Evolutionary conservation across 2,888 invertebrate genomes (phyloP), one percentile per base, ranked within the genome.

Genomic region (Eustalomyia histrio): DNA sequence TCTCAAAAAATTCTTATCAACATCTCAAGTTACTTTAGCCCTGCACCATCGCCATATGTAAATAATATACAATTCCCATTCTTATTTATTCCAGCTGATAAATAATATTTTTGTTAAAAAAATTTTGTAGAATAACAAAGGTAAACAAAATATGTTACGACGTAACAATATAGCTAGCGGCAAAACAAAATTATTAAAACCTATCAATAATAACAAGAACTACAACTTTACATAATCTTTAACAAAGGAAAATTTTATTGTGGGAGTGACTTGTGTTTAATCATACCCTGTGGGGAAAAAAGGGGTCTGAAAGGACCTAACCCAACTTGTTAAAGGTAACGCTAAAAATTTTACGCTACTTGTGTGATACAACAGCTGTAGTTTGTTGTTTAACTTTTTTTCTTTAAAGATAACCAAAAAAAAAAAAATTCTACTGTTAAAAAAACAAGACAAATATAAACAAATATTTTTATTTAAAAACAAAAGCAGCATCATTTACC

Each of bases 261-360:
- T 68, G 67, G 67, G 67, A 68, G 67, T 68, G 67, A 39, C 18
- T n/a, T n/a, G n/a, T n/a, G n/a, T n/a, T n/a, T n/a, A n/a, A n/a
- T n/a, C n/a, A n/a, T n/a, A n/a, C n/a, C n/a, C n/a, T n/a, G n/a
- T n/a, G n/a, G n/a, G n/a, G n/a, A n/a, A n/a, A n/a, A n/a, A n/a
- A n/a, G n/a, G n/a, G n/a, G n/a, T n/a, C n/a, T n/a, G n/a, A n/a
- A n/a, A n/a, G n/a, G n/a, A n/a, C n/a, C n/a, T n/a, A n/a, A n/a
- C n/a, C n/a, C n/a, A n/a, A n/a, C n/a, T n/a, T n/a, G n/a, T n/a
- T n/a, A n/a, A n/a, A n/a, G n/a, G n/a, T n/a, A n/a, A n/a, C n/a
- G n/a, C n/a, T n/a, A n/a, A n/a, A n/a, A n/a, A n/a, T n/a, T n/a
- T n/a, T n/a, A n/a, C n/a, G n/a, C n/a, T n/a, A n/a, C n/a, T n/a